Evolutionary conservation across 2,113 vertebrate genomes (phyloP).

Genomic region (Odocoileus hemionus): DNA sequence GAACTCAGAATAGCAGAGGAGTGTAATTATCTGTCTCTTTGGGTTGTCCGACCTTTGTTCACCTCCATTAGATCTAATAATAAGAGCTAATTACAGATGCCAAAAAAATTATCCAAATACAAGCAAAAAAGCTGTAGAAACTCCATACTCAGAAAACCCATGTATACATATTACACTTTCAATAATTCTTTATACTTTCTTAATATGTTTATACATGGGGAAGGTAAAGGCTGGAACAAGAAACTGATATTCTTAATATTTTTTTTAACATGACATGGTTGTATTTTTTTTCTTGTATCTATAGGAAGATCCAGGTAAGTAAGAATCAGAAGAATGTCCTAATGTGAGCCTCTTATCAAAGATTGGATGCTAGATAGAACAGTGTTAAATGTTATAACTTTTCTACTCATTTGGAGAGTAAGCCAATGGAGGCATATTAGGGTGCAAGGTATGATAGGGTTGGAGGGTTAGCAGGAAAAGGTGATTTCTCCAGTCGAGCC

Average conservation of each 20-base stretch:
- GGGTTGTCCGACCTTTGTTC: neutral
- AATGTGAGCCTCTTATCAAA: neutral
- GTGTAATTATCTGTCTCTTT: conserved; percentile 15
- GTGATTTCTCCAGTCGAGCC: neutral
- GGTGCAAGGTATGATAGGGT: neutral
- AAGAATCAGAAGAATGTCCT: neutral
- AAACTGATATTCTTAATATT: neutral
- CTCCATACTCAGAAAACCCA: neutral
- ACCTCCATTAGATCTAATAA: neutral
- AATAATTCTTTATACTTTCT: neutral
- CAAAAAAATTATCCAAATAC: neutral
- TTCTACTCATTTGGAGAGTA: neutral
- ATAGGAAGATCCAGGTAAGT: neutral
- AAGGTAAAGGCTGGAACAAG: neutral
- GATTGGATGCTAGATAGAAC: neutral
- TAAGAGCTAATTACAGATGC: neutral
- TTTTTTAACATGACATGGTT: neutral
- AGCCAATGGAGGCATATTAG: neutral
- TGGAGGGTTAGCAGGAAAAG: neutral
- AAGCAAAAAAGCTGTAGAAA: neutral
- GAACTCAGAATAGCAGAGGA: neutral
- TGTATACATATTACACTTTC: neutral
- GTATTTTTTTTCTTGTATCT: neutral
- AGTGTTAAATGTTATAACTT: neutral
- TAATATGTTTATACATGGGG: neutral